Conservation (phyloP, 1,140 invertebrate genomes). For the Trachymyrmex cornetzi region DNA sequence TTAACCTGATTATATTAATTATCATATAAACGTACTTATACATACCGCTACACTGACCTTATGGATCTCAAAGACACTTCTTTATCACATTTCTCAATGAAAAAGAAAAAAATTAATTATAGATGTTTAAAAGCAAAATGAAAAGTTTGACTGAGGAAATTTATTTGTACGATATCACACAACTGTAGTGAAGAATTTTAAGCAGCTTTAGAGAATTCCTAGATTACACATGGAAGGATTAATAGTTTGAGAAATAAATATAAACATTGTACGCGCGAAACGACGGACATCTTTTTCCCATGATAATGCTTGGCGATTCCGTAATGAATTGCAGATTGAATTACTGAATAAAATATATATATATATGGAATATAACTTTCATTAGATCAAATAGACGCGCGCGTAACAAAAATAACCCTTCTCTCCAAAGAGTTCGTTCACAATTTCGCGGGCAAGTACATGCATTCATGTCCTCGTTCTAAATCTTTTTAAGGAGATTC, state of each 20-base stretch:
- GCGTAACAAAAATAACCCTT: constrained; percentile 18
- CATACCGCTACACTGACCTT: not conserved
- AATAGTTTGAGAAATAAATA: not conserved
- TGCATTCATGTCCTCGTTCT: constrained; percentile 56
- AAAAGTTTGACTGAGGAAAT: not conserved
- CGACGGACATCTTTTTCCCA: not conserved
- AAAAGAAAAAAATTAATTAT: not conserved
- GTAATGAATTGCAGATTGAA: not conserved
- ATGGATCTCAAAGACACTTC: not conserved
- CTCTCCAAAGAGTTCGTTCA: not conserved
- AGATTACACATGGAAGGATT: not conserved
- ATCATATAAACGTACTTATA: not conserved
- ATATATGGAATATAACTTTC: not conserved
- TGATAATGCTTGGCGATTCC: not conserved
- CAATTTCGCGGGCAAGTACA: constrained; percentile 8
- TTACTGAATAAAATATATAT: no score
- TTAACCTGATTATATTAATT: constrained; percentile 34
- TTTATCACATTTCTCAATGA: not conserved
- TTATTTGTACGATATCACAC: not conserved
- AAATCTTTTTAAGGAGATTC: constrained; percentile 66
- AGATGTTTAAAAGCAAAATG: not conserved
- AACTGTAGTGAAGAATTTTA: not conserved
- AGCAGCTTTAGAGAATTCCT: not conserved
- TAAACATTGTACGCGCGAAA: not conserved
- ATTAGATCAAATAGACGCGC: not conserved